Conservation (phyloP, 2,888 invertebrate genomes). For the Barypeithes pellucidus region DNA sequence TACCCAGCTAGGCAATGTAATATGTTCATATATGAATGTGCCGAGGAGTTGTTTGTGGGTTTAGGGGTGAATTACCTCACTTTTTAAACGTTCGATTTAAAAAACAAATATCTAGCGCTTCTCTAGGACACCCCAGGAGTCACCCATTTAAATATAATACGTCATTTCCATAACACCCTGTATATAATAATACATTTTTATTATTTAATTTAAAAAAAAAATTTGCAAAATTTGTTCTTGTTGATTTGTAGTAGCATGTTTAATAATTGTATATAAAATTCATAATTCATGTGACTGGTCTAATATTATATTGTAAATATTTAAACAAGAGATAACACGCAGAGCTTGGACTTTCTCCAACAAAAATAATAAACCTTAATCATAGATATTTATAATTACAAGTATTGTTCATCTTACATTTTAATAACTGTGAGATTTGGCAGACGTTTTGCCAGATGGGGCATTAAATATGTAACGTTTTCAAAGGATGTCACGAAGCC, state of each 20-base stretch:
- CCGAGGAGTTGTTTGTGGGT: too few species aligned
- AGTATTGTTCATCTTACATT: constrained; percentile 46
- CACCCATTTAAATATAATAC: too few species aligned
- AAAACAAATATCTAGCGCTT: too few species aligned
- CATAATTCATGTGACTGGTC: background rate
- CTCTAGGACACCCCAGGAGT: too few species aligned
- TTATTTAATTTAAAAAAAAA: too few species aligned
- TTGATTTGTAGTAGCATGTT: background rate
- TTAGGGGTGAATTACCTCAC: too few species aligned
- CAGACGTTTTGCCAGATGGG: constrained; percentile 32
- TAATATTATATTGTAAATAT: constrained; percentile 12
- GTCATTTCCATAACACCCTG: too few species aligned
- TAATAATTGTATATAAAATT: background rate
- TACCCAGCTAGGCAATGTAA: too few species aligned
- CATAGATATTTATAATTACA: constrained; percentile 41
- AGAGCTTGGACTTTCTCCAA: constrained; percentile 19
- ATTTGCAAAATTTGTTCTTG: background rate
- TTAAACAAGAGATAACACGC: constrained; percentile 34
- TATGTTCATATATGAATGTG: too few species aligned
- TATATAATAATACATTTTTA: too few species aligned
- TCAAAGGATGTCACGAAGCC: constrained; percentile 27
- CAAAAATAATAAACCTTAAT: constrained; percentile 42
- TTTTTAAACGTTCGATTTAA: too few species aligned
- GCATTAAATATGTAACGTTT: constrained; percentile 40
- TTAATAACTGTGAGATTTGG: constrained; percentile 47